Percentiles rank a stretch among this genome's conserved stretches.
These are phyloP conservation scores for Nannospalax galili DNA, from an alignment of 2,113 vertebrate species.

Conservation along the genomic window DNA sequence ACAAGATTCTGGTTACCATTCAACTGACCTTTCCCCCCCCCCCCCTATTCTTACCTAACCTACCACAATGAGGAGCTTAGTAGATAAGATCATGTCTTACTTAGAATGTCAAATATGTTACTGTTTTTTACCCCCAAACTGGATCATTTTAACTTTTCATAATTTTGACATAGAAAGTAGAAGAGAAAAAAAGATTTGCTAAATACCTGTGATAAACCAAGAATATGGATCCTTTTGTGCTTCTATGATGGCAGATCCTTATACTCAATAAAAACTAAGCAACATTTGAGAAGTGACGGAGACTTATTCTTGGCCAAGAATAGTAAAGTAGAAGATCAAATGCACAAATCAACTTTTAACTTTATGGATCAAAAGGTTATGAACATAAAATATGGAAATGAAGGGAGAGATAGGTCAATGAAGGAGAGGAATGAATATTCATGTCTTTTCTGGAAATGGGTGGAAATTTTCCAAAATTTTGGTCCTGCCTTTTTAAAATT, in stretches of 20 bases:
- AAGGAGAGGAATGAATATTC: not conserved
- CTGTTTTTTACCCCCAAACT: not conserved
- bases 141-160: not conserved
- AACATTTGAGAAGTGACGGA: not conserved
- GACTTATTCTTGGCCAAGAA: not conserved
- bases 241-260: not conserved
- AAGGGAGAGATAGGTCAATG: not conserved
- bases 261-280: not conserved
- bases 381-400: not conserved
- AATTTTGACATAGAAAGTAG: not conserved
- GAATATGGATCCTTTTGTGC: not conserved
- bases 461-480: not conserved
- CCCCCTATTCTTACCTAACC: too few species aligned
- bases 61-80: not conserved
- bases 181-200: not conserved
- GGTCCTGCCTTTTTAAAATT: not conserved
- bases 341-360: not conserved
- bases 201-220: not conserved
- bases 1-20: too few species aligned
- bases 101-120: not conserved
- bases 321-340: not conserved
- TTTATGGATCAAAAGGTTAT: not conserved
- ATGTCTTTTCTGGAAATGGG: not conserved
- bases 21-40: too few species aligned
- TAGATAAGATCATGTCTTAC: not conserved